Evolutionary conservation across 2,888 invertebrate species (phyloP).

Genomic region (Dromius quadrimaculatus): DNA sequence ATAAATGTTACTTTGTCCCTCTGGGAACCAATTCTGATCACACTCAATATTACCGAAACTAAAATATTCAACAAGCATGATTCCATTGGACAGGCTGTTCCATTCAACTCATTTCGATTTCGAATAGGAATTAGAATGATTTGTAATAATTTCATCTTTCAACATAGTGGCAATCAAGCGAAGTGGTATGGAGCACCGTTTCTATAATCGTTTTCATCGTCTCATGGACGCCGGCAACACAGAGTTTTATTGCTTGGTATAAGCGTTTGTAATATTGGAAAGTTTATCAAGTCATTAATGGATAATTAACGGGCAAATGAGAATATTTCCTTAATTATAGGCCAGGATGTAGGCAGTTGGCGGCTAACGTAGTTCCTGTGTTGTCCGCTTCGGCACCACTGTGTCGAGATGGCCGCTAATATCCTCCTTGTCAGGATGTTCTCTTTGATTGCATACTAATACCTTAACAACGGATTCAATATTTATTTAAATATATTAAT

Average conservation of each 20-base stretch:
- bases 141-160: conserved; percentile 10
- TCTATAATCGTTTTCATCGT: conserved; percentile 36
- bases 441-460: conserved; percentile 44
- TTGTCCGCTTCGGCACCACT: conserved; percentile 9
- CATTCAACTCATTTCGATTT: too few relatives aligned
- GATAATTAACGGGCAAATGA: conserved; percentile 53
- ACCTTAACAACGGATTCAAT: too few relatives aligned
- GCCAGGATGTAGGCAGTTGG: conserved; percentile 51
- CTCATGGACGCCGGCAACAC: conserved; percentile 12
- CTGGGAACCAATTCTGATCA: neutral
- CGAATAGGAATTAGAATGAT: too few relatives aligned
- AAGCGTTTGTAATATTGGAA: conserved; percentile 51
- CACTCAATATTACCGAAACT: too few relatives aligned
- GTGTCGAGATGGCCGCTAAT: conserved; percentile 33
- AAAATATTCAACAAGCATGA: too few relatives aligned
- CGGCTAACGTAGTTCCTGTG: conserved; percentile 41
- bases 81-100: too few relatives aligned
- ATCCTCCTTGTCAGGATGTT: conserved; percentile 44
- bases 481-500: neutral
- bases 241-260: conserved; percentile 45
- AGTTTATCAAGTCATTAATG: conserved; percentile 52
- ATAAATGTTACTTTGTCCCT: conserved; percentile 12
- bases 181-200: conserved; percentile 15
- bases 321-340: conserved; percentile 53
- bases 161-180: neutral